Evolutionary conservation across 1,140 invertebrate genomes (phyloP).

Genomic region (Epicauta chinensis): DNA sequence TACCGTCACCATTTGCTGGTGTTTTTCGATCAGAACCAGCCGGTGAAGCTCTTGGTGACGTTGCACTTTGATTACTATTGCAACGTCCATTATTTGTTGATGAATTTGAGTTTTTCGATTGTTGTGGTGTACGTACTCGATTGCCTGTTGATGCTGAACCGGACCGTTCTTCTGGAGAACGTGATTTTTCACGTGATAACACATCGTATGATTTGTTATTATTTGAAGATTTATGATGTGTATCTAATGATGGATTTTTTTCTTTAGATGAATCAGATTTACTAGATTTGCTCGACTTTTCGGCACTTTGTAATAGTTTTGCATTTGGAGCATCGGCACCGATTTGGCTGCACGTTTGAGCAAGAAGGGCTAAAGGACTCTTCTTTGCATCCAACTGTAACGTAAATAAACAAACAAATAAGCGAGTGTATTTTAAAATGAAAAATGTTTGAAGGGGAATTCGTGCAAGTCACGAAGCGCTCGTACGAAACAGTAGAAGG

Average conservation of each 20-base stretch:
- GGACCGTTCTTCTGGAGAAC: slow-evolving; percentile 51
- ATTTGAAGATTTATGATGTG: slow-evolving; percentile 38
- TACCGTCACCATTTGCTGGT: slow-evolving; percentile 40
- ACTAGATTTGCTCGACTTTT: slow-evolving; percentile 54
- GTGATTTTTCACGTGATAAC: slow-evolving; percentile 51
- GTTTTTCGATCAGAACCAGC: slow-evolving; percentile 40
- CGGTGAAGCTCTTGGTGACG: slow-evolving; percentile 52
- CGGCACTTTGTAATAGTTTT: slow-evolving; percentile 60
- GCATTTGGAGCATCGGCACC: slow-evolving; percentile 75
- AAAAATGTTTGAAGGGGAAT: too few relatives aligned
- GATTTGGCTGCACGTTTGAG: slow-evolving; percentile 93
- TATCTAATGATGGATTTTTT: slow-evolving; percentile 47
- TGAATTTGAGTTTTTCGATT: slow-evolving; percentile 45
- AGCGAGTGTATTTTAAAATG: too few relatives aligned
- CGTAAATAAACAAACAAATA: slow-evolving; percentile 41
- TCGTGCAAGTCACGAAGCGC: background rate
- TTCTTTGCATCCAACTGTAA: slow-evolving; percentile 93
- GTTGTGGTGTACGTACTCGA: slow-evolving; percentile 50
- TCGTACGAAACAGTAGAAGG: too few relatives aligned
- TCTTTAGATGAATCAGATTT: slow-evolving; percentile 49
- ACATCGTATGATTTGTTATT: slow-evolving; percentile 59
- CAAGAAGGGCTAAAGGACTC: slow-evolving; percentile 86
- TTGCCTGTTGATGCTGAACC: slow-evolving; percentile 42
- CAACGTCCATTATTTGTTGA: slow-evolving; percentile 47
- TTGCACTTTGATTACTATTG: slow-evolving; percentile 58